phyloP scores from a whole-genome alignment of 2,888 invertebrate species.

The Tholera decimalis region DNA sequence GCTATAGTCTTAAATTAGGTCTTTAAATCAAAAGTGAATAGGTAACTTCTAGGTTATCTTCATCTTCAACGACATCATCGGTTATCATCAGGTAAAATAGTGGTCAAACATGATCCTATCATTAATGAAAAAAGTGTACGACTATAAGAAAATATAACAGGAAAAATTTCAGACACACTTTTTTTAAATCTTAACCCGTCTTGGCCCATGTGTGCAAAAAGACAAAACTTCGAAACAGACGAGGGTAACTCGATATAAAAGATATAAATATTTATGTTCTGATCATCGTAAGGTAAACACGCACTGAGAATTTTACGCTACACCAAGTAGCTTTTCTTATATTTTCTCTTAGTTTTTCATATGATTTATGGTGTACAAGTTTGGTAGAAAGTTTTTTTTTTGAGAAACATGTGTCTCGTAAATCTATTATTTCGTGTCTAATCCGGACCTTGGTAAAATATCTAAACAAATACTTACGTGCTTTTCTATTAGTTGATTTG shows the following conservation, averaged over 20 bases:
- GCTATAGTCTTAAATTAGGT: no score
- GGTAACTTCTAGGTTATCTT: no score
- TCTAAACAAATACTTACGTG: no score
- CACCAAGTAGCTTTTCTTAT: slow-evolving; percentile 12
- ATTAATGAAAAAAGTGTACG: no score
- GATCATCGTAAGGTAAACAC: slow-evolving; percentile 6
- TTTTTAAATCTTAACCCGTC: not conserved
- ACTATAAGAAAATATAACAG: not conserved
- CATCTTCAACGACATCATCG: no score
- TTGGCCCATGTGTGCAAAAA: not conserved
- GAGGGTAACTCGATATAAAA: slow-evolving; percentile 5
- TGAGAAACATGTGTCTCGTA: slow-evolving; percentile 1
- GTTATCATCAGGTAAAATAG: no score
- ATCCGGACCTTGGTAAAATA: no score
- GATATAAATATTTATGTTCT: slow-evolving; percentile 10
- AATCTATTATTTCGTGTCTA: not conserved
- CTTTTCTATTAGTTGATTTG: no score
- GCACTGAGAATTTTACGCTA: slow-evolving; percentile 1
- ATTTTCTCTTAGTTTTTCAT: slow-evolving; percentile 1
- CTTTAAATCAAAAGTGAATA: no score
- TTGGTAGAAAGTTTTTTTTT: not conserved
- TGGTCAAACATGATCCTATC: no score
- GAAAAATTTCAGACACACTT: not conserved
- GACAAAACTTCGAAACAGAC: slow-evolving; percentile 7
- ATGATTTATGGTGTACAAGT: slow-evolving; percentile 10